Percentiles rank a stretch among this genome's conserved stretches.
Evolutionary conservation across 2,113 vertebrate genomes (phyloP).

Genomic region (Aleadryas rufinucha): DNA sequence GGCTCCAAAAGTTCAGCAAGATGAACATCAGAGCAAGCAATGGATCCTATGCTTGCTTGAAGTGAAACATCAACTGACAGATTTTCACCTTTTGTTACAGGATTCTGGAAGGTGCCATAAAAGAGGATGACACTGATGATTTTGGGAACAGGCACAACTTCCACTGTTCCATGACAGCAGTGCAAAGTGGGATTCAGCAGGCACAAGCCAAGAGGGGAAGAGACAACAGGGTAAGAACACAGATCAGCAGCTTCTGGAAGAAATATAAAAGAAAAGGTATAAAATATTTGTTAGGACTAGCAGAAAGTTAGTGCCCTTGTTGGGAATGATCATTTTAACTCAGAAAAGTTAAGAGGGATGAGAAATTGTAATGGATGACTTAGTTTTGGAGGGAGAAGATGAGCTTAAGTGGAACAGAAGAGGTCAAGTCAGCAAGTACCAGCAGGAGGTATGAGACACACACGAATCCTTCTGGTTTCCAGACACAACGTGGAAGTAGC

Average conservation of each 20-base stretch:
- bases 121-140: background rate
- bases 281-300: background rate
- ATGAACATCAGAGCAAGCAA: background rate
- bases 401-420: background rate
- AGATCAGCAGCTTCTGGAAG: background rate
- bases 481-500: background rate
- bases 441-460: background rate
- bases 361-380: background rate
- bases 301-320: background rate
- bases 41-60: background rate
- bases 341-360: background rate
- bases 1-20: background rate
- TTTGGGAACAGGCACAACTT: background rate
- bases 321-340: background rate
- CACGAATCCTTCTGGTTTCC: background rate
- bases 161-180: background rate
- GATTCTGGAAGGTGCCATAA: background rate
- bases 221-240: background rate
- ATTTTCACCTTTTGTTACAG: background rate
- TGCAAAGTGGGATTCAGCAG: background rate
- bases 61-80: background rate
- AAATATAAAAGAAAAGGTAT: background rate
- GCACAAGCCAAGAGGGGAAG: background rate
- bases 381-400: background rate
- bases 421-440: background rate